A percentile compares a stretch with the other conserved stretches of the same genome.
Evolutionary conservation across 2,113 vertebrate genomes (phyloP).

Genomic region (Colius striatus): DNA sequence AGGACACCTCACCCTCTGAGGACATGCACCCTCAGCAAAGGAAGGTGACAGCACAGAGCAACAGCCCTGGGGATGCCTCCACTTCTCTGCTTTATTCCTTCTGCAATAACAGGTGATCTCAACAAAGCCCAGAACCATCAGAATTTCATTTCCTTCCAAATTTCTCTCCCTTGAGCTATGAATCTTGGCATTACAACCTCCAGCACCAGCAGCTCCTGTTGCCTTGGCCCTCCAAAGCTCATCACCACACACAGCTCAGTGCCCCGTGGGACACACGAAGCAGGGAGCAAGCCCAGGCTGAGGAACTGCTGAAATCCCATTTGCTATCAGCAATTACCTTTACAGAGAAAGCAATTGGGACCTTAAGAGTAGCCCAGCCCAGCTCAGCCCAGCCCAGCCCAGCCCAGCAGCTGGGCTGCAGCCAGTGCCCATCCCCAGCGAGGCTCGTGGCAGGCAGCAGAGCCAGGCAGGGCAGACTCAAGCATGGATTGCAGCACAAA

Average conservation of each 20-base stretch:
- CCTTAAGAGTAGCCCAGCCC: not conserved
- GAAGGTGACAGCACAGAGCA: not conserved
- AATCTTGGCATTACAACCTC: not conserved
- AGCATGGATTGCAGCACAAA: not conserved
- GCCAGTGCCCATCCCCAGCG: fast-evolving
- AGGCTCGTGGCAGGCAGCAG: not conserved
- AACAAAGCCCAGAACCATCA: not conserved
- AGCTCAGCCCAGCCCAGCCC: too few species aligned
- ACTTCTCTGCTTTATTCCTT: not conserved
- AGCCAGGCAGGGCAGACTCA: not conserved
- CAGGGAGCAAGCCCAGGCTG: not conserved
- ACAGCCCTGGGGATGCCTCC: not conserved
- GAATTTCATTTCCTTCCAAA: not conserved
- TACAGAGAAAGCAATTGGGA: not conserved
- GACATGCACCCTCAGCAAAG: not conserved
- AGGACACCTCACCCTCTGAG: not conserved
- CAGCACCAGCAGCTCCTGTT: not conserved
- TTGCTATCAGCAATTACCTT: not conserved
- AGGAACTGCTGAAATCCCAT: not conserved
- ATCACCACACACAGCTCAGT: not conserved
- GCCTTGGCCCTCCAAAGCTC: not conserved
- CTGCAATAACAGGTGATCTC: not conserved
- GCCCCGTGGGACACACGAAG: not conserved
- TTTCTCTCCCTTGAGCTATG: not conserved
- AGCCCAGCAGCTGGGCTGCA: not conserved